Evolutionary conservation across 2,797 vertebrate genomes (phyloP), one percentile per base, ranked within the genome.

Genomic region (Cirrhinus molitorella): DNA sequence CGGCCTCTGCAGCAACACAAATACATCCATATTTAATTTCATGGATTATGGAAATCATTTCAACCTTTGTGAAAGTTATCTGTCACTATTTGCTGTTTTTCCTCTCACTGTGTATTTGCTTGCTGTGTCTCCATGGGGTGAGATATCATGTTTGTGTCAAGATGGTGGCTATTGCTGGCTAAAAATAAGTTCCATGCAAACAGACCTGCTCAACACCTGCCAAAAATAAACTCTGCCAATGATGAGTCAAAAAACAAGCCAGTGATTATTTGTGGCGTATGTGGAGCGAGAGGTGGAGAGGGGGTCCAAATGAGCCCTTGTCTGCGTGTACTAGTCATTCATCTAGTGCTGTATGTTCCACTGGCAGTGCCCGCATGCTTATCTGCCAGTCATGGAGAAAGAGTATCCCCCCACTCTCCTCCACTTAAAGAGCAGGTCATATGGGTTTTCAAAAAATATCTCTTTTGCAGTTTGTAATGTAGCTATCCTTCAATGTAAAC

Each of bases 1-100:
- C 96, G 95, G 3, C 96, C 96, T 89, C 96, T 97, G 90, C 85
- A 49, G 90, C 51, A 90, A 79, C 74, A 83, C 34, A 31, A 23
- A 55, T 37, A 45, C 37, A 37, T n/a, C 34, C 28, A 70, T 21
- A 59, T 31, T 47, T 53, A 12, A 81, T n/a, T 23, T 70, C 31
- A 57, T 67, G 66, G 40, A 16, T 8, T 25, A 63, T 17, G 65
- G 71, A 84, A 47, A 28, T 47, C 7, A 61, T 10, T 51, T 37
- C 14, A 79, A 79, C 37, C 55, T 59, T 59, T 67, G 63, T 68
- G n/a, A 55, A 75, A 28, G 12, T 17, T 19, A 40, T 43, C 17
- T 49, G 28, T 71, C 55, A 49, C 40, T 75, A 16, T 55, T n/a
- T 75, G 31, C 45, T 25, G 31, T 25, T 53, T 49, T 53, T 37